A percentile compares a stretch with the other conserved stretches of the same genome.
These are phyloP conservation scores for Marmota monax DNA, from an alignment of 2,113 vertebrate genomes.

Conservation along the genomic window DNA sequence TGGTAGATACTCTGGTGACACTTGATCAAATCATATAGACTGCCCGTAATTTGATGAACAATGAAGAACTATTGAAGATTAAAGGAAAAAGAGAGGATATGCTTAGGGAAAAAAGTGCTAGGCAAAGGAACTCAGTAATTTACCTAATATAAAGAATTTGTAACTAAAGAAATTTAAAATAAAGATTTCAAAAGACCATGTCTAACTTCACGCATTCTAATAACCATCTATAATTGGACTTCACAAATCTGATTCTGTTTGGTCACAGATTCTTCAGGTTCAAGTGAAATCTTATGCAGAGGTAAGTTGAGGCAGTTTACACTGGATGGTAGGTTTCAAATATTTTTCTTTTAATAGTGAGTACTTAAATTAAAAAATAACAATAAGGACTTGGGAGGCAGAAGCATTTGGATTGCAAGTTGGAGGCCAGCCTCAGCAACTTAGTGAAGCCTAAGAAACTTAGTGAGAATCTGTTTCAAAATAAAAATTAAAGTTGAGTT, in stretches of 20 bases:
- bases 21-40: neutral
- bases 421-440: no score
- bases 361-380: neutral
- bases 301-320: neutral
- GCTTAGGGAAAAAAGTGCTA: neutral
- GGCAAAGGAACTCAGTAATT: neutral
- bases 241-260: neutral
- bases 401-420: no score
- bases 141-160: neutral
- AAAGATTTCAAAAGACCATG: neutral
- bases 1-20: neutral
- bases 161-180: slow-evolving; percentile 24
- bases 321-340: neutral
- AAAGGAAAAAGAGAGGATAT: neutral
- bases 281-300: neutral
- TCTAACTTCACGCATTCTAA: neutral
- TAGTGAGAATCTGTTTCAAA: no score
- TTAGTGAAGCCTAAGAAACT: no score
- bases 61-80: neutral
- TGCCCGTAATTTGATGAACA: neutral
- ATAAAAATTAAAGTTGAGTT: no score
- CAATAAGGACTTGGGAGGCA: neutral
- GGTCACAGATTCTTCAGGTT: neutral
- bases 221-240: neutral
- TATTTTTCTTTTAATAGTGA: slow-evolving; percentile 19